Evolutionary conservation across 2,888 invertebrate genomes (phyloP).

Genomic region (Apodemia hepburni): DNA sequence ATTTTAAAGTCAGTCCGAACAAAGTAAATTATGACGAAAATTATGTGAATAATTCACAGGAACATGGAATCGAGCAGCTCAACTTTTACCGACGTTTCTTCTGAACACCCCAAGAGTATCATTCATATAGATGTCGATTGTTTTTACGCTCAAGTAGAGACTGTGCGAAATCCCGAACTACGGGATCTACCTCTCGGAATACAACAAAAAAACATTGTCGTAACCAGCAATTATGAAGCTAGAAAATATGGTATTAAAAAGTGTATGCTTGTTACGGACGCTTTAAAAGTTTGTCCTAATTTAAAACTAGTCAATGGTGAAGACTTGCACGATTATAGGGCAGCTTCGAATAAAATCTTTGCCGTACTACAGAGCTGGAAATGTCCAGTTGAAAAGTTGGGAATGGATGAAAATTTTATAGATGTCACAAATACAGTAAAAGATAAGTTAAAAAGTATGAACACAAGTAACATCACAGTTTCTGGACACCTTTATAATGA

Average conservation of each 20-base stretch:
- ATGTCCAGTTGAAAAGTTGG: constrained; percentile 88
- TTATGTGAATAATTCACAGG: constrained; percentile 56
- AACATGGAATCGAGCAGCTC: constrained; percentile 73
- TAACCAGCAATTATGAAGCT: constrained; percentile 92
- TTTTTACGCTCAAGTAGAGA: constrained; percentile 94
- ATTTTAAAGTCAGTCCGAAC: constrained; percentile 57
- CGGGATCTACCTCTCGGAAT: constrained; percentile 86
- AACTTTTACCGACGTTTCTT: constrained; percentile 53
- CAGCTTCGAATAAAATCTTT: constrained; percentile 88
- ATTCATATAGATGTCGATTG: constrained; percentile 92
- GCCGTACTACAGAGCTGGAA: constrained; percentile 86
- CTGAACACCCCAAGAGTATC: constrained; percentile 83
- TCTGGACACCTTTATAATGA: constrained; percentile 81
- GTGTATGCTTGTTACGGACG: constrained; percentile 89
- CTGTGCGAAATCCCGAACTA: constrained; percentile 85
- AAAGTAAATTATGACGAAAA: constrained; percentile 61
- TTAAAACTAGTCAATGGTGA: constrained; percentile 90
- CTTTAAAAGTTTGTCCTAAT: constrained; percentile 85
- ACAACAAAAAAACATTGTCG: constrained; percentile 91
- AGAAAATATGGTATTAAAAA: constrained; percentile 88
- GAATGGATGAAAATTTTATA: constrained; percentile 92
- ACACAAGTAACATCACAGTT: constrained; percentile 52
- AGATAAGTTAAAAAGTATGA: constrained; percentile 65
- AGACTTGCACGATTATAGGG: constrained; percentile 89
- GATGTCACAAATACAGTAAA: constrained; percentile 87